Conservation (phyloP, 1,140 invertebrate species). For the Drosophila teissieri region DNA sequence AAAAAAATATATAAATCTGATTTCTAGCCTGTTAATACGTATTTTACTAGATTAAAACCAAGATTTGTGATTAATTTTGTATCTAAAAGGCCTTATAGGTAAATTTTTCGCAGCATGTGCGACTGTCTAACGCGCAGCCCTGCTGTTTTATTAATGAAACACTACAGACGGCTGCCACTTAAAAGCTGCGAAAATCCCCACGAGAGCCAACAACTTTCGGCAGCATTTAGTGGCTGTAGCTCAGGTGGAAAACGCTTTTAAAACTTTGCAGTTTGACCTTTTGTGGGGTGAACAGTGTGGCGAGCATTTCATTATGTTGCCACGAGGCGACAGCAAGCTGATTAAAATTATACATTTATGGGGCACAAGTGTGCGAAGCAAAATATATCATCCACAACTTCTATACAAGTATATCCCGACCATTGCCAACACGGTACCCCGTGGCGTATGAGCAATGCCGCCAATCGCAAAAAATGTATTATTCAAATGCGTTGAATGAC, state of each 20-base stretch:
- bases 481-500: constrained; percentile 20
- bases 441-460: constrained; percentile 41
- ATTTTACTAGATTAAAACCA: too few relatives aligned
- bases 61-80: too few relatives aligned
- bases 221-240: constrained; percentile 60
- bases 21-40: too few relatives aligned
- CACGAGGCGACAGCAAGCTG: constrained; percentile 27
- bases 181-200: constrained; percentile 26
- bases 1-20: too few relatives aligned
- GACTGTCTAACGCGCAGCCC: constrained; percentile 13
- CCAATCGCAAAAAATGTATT: constrained; percentile 57
- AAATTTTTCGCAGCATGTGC: constrained; percentile 4
- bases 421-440: constrained; percentile 19
- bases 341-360: constrained; percentile 52
- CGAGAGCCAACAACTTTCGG: constrained; percentile 49
- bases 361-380: constrained; percentile 27
- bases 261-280: constrained; percentile 67
- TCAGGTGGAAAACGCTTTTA: constrained; percentile 68
- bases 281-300: constrained; percentile 36
- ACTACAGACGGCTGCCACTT: constrained; percentile 42
- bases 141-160: constrained; percentile 70
- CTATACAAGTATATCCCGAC: neutral
- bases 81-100: too few relatives aligned
- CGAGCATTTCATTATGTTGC: constrained; percentile 38
- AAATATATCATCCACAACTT: neutral